phyloP scores from a whole-genome alignment of 2,888 invertebrate genomes.

The Agriotes lineatus region DNA sequence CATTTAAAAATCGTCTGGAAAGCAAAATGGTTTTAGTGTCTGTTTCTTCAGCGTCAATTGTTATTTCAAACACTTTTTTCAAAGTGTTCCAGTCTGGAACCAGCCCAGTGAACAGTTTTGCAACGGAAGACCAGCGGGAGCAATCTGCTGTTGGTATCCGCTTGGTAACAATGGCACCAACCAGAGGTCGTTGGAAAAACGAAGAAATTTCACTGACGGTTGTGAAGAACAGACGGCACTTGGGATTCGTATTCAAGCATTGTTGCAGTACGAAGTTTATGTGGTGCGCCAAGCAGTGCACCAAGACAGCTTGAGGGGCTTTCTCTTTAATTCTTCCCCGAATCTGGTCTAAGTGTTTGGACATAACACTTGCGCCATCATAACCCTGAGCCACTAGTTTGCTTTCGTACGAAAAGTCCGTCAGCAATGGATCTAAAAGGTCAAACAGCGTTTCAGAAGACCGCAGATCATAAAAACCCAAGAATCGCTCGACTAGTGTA shows the following conservation, averaged over 20 bases:
- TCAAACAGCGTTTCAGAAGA: slow-evolving; percentile 16
- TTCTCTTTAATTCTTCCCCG: slow-evolving; percentile 26
- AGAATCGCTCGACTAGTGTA: slow-evolving; percentile 7
- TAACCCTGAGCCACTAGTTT: slow-evolving; percentile 48
- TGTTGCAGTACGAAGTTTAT: slow-evolving; percentile 39
- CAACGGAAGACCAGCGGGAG: slow-evolving; percentile 41
- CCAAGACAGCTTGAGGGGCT: slow-evolving; percentile 33
- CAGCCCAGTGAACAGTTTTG: slow-evolving; percentile 40
- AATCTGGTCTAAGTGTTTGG: neutral
- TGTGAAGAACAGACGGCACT: slow-evolving; percentile 50
- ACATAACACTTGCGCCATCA: slow-evolving; percentile 48
- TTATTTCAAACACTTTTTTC: slow-evolving; percentile 45
- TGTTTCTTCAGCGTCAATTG: slow-evolving; percentile 37
- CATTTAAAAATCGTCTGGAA: slow-evolving; percentile 42
- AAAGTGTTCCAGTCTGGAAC: slow-evolving; percentile 46
- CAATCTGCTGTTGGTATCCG: neutral
- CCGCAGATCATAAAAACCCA: slow-evolving; percentile 2
- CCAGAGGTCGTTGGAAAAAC: slow-evolving; percentile 47
- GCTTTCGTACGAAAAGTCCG: neutral
- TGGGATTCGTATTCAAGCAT: slow-evolving; percentile 34
- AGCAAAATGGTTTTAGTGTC: slow-evolving; percentile 43
- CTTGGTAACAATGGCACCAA: slow-evolving; percentile 20
- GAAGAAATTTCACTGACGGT: slow-evolving; percentile 42
- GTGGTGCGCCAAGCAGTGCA: slow-evolving; percentile 36
- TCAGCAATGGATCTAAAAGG: neutral